Evolutionary conservation across 2,888 invertebrate genomes (phyloP), one percentile per base, ranked within the genome.

Genomic region (Melinopterus prodromus): DNA sequence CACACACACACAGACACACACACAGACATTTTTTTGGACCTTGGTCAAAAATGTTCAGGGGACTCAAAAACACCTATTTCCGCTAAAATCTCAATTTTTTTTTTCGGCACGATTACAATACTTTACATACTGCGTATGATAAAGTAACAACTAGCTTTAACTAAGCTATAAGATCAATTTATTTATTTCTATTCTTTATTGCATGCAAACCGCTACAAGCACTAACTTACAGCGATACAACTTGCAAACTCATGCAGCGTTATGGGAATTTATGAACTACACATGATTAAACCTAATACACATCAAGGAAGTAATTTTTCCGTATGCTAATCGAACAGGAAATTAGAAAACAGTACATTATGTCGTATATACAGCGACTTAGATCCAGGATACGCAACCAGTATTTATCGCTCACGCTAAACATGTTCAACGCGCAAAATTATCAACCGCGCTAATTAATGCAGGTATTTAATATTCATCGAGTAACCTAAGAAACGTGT

Each of bases 381-480:
- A 53, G 53, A n/a, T 53, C 53, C 53, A 53, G 53, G 53, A 53
- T 53, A 53, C 53, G 26, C 26, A 53, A 9, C 12, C 53, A 53
- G 53, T 53, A 53, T 53, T 53, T 53, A 53, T 53, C 53, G 53
- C 53, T 53, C 9, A 53, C 53, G 53, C 12, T 7, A 53, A 53
- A 53, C 53, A 9, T 53, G 53, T 53, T 53, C 53, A 53, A 53
- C 53, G 9, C 7, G 53, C 53, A 53, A 53, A 53, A 53, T 53
- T 53, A 12, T 9, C 7, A 53, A 9, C 7, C 12, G 9, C 12
- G 7, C 12, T 53, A 53, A 53, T 53, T 53, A 53, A 53, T 53
- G 53, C 53, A 53, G 53, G 53, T 53, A 53, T 53, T 53, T 53
- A 53, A 53, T 53, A 53, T 53, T 53, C 53, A 53, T 53, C 53